Evolutionary conservation across 2,113 vertebrate genomes (phyloP), one percentile per base, ranked within the genome.

Genomic region (Vireo altiloquus): DNA sequence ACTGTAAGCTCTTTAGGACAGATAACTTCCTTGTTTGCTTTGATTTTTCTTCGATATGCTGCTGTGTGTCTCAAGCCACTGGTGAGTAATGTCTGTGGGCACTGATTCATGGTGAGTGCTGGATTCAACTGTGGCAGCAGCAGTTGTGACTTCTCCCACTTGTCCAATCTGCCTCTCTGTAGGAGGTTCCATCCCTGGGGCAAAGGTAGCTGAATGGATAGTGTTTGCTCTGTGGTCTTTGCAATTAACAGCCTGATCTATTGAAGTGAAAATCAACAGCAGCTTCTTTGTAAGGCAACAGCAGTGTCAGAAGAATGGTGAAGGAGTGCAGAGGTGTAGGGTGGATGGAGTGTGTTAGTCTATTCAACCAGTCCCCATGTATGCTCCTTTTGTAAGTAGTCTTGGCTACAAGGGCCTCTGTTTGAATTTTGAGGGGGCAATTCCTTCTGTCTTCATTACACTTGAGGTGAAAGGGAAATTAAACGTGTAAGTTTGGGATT

Each of bases 21-120:
- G 56, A 44, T 65, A 70, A 46, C 46, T 95, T 95, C 82, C 85
- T 69, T 93, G 90, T 95, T 77, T 88, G 71, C 90, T 96, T 95
- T 94, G 94, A 96, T 96, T 91, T 95, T 89, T 84, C 89, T 84
- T 78, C 42, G 39, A 56, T 65, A 31, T 3, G 52, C 87, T 2
- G 17, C 82, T 90, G 81, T 77, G 92, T 68, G 27, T 75, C 59
- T 90, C 68, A 81, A 53, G 82, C 39, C 79, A 64, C 53, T 74
- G 76, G 35, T 96, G 83, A 93, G 76, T 89, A 78, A 96, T 83
- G 72, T 89, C 68, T 77, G 76, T 71, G 72, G 72, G 86, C 52
- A 52, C 76, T 81, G 90, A 81, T 83, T 92, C 60, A 80, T 86
- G 71, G 42, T 31, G 47, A 83, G 71, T 57, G n/a, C 76, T 70